phyloP scores from a whole-genome alignment of 2,797 vertebrate genomes.

The Syngnathus rostellatus region DNA sequence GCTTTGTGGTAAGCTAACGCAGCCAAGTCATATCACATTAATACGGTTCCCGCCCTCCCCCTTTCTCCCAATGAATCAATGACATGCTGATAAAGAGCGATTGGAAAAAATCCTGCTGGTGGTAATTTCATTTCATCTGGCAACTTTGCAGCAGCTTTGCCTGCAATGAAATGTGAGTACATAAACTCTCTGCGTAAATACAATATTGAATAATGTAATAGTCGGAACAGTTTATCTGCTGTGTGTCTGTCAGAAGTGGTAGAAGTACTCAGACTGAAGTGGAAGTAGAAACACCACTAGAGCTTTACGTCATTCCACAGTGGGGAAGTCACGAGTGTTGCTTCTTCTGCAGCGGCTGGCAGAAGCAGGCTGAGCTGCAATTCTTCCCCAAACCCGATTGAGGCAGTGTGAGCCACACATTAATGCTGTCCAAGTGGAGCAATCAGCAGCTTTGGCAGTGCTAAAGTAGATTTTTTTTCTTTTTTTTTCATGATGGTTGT shows the following conservation, averaged over 20 bases:
- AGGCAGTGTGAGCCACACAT: constrained; percentile 1
- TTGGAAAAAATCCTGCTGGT: constrained; percentile 29
- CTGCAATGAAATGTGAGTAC: background rate
- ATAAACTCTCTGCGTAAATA: background rate
- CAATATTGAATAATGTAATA: background rate
- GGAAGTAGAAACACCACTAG: background rate
- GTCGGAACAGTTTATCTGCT: background rate
- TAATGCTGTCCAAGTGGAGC: constrained; percentile 27
- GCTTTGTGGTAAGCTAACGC: constrained; percentile 41
- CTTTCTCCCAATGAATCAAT: constrained; percentile 22
- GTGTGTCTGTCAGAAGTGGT: background rate
- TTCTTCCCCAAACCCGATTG: background rate
- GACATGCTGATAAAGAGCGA: constrained; percentile 41
- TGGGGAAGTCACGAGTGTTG: constrained; percentile 53
- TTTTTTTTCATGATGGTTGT: background rate
- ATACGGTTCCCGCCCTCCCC: background rate
- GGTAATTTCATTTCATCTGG: constrained; percentile 24
- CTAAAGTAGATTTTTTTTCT: constrained; percentile 16
- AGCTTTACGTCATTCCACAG: constrained; percentile 53
- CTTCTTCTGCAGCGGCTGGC: constrained; percentile 38
- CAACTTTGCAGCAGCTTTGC: background rate
- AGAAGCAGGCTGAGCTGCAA: constrained; percentile 39
- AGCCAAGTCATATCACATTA: constrained; percentile 48
- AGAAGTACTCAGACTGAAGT: background rate
- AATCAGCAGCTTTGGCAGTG: constrained; percentile 22